A percentile compares a stretch with the other conserved stretches of the same genome.
These are phyloP conservation scores for Platanista minor DNA, from an alignment of 2,113 vertebrate species.

Conservation along the genomic window DNA sequence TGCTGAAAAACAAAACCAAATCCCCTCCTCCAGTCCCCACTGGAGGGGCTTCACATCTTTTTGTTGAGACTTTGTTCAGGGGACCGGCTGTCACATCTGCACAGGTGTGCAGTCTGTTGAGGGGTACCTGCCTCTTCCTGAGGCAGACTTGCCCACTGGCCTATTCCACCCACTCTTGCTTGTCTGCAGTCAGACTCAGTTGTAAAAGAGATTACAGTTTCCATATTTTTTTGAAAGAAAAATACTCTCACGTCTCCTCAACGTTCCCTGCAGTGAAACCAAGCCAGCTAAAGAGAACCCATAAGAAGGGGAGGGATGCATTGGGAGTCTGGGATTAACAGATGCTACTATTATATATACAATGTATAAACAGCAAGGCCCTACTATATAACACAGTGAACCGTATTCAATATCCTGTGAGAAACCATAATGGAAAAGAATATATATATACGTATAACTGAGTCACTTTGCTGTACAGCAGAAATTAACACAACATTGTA, in stretches of 20 bases:
- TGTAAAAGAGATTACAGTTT: slow-evolving; percentile 76
- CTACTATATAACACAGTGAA: not conserved
- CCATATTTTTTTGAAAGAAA: not conserved
- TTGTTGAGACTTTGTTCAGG: slow-evolving; percentile 65
- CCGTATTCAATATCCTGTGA: too few relatives aligned
- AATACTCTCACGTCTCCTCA: slow-evolving; percentile 29
- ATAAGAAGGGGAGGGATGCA: not conserved
- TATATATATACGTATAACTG: not conserved
- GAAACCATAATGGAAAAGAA: not conserved
- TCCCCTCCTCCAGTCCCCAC: accelerated
- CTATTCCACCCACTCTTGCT: slow-evolving; percentile 60
- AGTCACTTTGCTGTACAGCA: not conserved
- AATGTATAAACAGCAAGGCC: not conserved
- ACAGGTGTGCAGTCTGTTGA: slow-evolving; percentile 80
- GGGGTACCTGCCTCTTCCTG: slow-evolving; percentile 69
- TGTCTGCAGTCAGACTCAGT: slow-evolving; percentile 72
- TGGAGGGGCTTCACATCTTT: slow-evolving; percentile 50
- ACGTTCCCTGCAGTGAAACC: slow-evolving; percentile 46
- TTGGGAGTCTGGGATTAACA: not conserved
- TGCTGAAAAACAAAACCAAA: not conserved
- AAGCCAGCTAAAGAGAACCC: slow-evolving; percentile 26
- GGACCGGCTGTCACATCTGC: slow-evolving; percentile 77
- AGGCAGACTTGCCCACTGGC: slow-evolving; percentile 55
- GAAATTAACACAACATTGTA: not conserved
- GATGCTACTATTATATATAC: not conserved